phyloP scores from a whole-genome alignment of 2,888 invertebrate genomes.

The Caenorhabditis sp. region DNA sequence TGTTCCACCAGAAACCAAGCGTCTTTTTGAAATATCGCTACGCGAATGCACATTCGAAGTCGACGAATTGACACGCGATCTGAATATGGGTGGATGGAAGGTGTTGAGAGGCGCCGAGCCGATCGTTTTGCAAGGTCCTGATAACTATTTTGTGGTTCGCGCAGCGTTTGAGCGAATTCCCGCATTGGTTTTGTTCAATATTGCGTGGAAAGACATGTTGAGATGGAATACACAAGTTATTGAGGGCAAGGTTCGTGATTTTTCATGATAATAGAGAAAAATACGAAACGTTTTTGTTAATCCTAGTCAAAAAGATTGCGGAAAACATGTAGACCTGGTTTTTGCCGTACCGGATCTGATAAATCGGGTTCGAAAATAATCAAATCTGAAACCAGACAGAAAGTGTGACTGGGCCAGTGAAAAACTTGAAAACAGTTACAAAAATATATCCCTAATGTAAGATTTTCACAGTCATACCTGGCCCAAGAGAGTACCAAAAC shows the following conservation, averaged over 20 bases:
- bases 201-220: constrained; percentile 59
- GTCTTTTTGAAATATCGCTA: constrained; percentile 33
- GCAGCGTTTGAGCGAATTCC: constrained; percentile 46
- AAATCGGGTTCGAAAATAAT: too few relatives aligned
- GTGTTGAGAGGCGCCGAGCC: constrained; percentile 19
- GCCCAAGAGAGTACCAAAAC: too few relatives aligned
- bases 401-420: too few relatives aligned
- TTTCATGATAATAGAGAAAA: too few relatives aligned
- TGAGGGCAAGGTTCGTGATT: constrained; percentile 36
- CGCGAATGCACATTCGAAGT: constrained; percentile 30
- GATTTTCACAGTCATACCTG: too few relatives aligned
- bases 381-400: too few relatives aligned
- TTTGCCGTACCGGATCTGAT: too few relatives aligned
- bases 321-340: too few relatives aligned
- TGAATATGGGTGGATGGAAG: constrained; percentile 46
- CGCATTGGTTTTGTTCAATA: constrained; percentile 47
- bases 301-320: too few relatives aligned
- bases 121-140: constrained; percentile 43
- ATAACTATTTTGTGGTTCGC: constrained; percentile 53
- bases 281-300: too few relatives aligned
- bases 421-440: too few relatives aligned
- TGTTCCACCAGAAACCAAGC: constrained; percentile 33
- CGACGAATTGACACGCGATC: constrained; percentile 37
- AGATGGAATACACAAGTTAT: constrained; percentile 60
- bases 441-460: too few relatives aligned